Evolutionary conservation across 2,113 vertebrate genomes (phyloP), one percentile per base, ranked within the genome.

Genomic region (Silurus glanis): DNA sequence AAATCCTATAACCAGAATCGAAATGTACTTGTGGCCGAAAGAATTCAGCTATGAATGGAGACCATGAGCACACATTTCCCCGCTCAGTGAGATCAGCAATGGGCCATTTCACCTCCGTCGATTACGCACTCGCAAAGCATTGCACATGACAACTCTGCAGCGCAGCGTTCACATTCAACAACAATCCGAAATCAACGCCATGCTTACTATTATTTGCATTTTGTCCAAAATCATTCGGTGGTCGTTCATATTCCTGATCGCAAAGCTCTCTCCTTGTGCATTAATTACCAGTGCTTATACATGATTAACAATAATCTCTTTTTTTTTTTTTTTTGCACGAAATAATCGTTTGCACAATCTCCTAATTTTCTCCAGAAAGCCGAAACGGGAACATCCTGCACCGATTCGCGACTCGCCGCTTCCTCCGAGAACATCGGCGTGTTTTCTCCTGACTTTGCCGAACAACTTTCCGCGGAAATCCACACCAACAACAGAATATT

Each of bases 381-480:
- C 17, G 7, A 4, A 19, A 1, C 28, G 45, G 7, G 7, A 47
- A 16, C 4, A 79, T 19, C 17, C 8, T 19, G 25, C 55, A 45
- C 51, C 4, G 28, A 45, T 6, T 17, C 76, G 25, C 25, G 58
- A 19, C 9, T 23, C 53, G n/a, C 14, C 51, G 4, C 16, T 80
- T 21, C 19, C 55, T 21, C 25, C 56, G 17, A 80, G 45, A 23
- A 37, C 75, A 28, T n/a, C 6, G 53, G 49, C 53, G 14, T 9
- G 53, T 5, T 56, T 12, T 56, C 17, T 21, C 74, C 0, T 71
- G 74, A 85, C 75, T 80, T 69, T 37, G 25, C 25, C 12, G 6
- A 37, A 58, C 10, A 85, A 85, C 51, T 85, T 85, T 85, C 75
- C 23, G 9, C 58, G 10, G 23, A 76, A 64, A 75, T 82, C 12